phyloP scores from a whole-genome alignment of 1,140 invertebrate genomes.

The Achroia grisella region DNA sequence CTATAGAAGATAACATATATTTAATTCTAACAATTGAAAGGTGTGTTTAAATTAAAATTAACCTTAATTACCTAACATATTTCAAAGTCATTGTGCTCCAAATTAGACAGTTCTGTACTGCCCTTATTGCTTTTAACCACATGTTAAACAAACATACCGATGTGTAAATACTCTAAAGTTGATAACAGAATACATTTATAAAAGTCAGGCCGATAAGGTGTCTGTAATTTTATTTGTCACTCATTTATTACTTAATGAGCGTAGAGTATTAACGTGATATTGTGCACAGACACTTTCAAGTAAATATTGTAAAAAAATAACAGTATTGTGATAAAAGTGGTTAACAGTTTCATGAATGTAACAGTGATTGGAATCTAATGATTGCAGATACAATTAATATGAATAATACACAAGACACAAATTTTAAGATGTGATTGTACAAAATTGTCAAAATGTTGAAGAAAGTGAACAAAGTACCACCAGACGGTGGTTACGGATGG shows the following conservation, averaged over 20 bases:
- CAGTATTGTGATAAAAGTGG: neutral
- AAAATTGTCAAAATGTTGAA: conserved; percentile 3
- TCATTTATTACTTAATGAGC: no score
- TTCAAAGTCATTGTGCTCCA: no score
- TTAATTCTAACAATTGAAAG: no score
- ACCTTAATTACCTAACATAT: no score
- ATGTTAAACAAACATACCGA: conserved; percentile 26
- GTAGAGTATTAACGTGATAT: no score
- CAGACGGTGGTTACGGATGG: conserved; percentile 84
- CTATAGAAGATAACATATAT: no score
- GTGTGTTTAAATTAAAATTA: no score
- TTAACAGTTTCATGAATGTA: no score
- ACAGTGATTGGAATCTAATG: neutral
- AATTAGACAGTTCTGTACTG: neutral
- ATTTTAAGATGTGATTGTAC: neutral
- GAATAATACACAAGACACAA: no score
- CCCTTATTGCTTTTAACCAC: conserved; percentile 2
- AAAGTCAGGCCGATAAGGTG: conserved; percentile 49
- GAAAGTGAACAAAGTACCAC: conserved; percentile 62
- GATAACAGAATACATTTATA: conserved; percentile 48
- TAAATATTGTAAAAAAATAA: no score
- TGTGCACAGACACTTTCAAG: no score
- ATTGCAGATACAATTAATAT: neutral
- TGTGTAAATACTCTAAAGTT: conserved; percentile 30
- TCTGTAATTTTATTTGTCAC: conserved; percentile 3